Evolutionary conservation across 2,888 invertebrate species (phyloP), one percentile per base, ranked within the genome.

Genomic region (Nomada ruficornis): DNA sequence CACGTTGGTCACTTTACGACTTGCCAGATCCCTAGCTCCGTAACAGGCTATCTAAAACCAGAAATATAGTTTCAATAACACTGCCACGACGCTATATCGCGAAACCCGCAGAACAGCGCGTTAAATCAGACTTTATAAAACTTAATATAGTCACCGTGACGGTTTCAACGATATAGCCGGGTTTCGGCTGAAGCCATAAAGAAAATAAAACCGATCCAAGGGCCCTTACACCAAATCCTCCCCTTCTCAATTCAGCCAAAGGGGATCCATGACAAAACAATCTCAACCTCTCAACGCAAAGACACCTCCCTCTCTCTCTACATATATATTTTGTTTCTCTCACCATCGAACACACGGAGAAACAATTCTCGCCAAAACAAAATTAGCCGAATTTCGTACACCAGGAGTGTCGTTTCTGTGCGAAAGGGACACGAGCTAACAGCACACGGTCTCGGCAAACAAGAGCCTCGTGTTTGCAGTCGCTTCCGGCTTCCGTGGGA

Each of bases 381-480:
- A 62, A 52, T 71, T 62, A 71, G 23, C 52, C 54, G 71, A 63
- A 63, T 54, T 71, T 54, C 62, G 36, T 20, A 20, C 59, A 36
- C 13, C 10, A 9, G 4, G 1, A 20, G n/a, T 44, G 18, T 15
- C 15, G 36, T 26, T 70, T 18, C 15, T 26, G 15, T 47, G 20
- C 59, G 60, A 11, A 50, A 47, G 20, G 29, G 29, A 15, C 59
- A 15, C n/a, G n/a, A 44, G 54, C 20, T 26, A 20, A 60, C 36
- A 47, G n/a, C 55, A 26, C 57, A n/a, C n/a, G 20, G 18, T 29
- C 36, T 63, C 55, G 13, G 47, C 76, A 76, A 76, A 71, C 71
- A 76, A 15, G 63, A 36, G 11, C n/a, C 50, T 15, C 20, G 36
- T 76, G 63, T 76, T 76, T 71, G 63, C 76, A 23, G 36, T 69